These are phyloP conservation scores for Ctenopoma kingsleyae DNA, from an alignment of 2,797 vertebrate genomes.

Conservation along the genomic window DNA sequence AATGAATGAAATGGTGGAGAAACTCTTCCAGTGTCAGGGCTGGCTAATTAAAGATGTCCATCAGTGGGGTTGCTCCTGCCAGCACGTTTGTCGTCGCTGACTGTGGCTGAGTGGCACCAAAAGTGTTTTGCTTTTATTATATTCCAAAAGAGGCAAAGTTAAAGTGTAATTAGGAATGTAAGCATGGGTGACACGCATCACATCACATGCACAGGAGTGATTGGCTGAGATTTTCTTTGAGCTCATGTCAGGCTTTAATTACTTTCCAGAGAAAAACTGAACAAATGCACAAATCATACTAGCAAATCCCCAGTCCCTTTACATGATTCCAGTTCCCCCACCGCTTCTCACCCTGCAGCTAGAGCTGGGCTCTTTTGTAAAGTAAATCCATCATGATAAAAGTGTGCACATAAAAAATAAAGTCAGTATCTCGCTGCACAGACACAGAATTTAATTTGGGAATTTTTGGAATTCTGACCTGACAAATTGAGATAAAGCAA, in stretches of 20 bases:
- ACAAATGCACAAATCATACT: constrained; percentile 50
- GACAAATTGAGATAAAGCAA: constrained; percentile 62
- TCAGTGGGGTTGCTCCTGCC: constrained; percentile 59
- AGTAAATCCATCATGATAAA: constrained; percentile 64
- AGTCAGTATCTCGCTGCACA: constrained; percentile 42
- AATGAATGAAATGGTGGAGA: constrained; percentile 63
- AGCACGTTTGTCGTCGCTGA: constrained; percentile 30
- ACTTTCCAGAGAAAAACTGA: constrained; percentile 54
- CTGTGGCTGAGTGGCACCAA: constrained; percentile 58
- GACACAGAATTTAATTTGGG: constrained; percentile 46
- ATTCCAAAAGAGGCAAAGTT: constrained; percentile 63
- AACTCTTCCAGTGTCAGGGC: constrained; percentile 41
- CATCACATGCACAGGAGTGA: constrained; percentile 41
- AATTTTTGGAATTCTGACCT: constrained; percentile 58
- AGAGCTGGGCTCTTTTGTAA: constrained; percentile 30
- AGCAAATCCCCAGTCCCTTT: constrained; percentile 56
- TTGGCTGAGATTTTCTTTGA: constrained; percentile 45
- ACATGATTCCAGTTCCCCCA: constrained; percentile 32
- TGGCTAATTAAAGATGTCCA: constrained; percentile 77
- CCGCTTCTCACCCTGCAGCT: constrained; percentile 37
- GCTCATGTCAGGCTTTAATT: constrained; percentile 66
- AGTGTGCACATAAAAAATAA: constrained; percentile 26
- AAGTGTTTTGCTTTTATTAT: constrained; percentile 65
- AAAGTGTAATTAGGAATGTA: constrained; percentile 71
- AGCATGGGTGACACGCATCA: constrained; percentile 43